A percentile compares a stretch with the other conserved stretches of the same genome.
phyloP scores from a whole-genome alignment of 2,797 vertebrate species.

The Emydoidea blandingii region DNA sequence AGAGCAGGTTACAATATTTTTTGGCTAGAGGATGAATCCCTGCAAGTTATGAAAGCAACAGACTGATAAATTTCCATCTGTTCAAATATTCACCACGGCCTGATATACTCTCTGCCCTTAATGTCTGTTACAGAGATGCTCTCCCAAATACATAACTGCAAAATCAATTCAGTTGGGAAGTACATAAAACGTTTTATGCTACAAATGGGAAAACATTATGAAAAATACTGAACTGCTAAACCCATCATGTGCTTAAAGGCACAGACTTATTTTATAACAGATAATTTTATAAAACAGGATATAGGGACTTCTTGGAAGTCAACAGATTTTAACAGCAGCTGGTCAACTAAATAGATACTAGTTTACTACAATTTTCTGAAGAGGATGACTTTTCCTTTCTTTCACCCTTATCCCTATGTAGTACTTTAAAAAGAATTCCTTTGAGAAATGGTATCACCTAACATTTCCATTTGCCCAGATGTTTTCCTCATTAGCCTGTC shows the following conservation, averaged over 20 bases:
- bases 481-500: slow-evolving; percentile 80
- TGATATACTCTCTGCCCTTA: slow-evolving; percentile 27
- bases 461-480: slow-evolving; percentile 78
- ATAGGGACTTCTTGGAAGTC: slow-evolving; percentile 1
- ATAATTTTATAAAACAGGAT: background rate
- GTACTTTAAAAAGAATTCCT: slow-evolving; percentile 46
- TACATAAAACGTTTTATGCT: slow-evolving; percentile 71
- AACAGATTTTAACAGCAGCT: slow-evolving; percentile 41
- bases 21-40: background rate
- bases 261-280: slow-evolving; percentile 11
- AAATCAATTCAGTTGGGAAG: slow-evolving; percentile 74
- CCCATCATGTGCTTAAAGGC: slow-evolving; percentile 66
- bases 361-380: slow-evolving; percentile 41
- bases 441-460: slow-evolving; percentile 70
- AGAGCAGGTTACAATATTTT: background rate
- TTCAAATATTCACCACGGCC: slow-evolving; percentile 44
- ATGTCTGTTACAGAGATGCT: slow-evolving; percentile 51
- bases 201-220: slow-evolving; percentile 67
- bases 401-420: slow-evolving; percentile 40
- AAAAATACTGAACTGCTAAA: slow-evolving; percentile 74
- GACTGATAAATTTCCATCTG: slow-evolving; percentile 40
- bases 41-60: background rate
- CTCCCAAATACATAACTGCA: slow-evolving; percentile 35
- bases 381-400: slow-evolving; percentile 45
- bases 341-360: slow-evolving; percentile 14